Base-by-base conservation (phyloP, 2,113 vertebrate genomes). In the Pygoscelis adeliae region DNA sequence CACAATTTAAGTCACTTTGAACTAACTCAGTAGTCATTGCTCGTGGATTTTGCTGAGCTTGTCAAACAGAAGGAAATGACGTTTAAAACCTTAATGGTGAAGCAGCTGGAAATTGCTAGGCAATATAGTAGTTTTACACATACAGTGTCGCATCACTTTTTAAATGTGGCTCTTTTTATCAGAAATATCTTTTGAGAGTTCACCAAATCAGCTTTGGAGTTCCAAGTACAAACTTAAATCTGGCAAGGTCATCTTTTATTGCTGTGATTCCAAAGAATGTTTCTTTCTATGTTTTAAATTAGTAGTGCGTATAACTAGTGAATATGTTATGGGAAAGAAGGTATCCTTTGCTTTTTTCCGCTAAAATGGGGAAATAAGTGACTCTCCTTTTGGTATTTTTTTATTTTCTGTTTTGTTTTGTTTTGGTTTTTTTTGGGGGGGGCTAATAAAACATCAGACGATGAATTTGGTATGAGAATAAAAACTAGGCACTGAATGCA, bases 41-140 rank as follows among this genome's bases (percentile, higher is more conserved):
- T 93, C 0, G 0, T 58, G 34, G 44, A 17, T 95, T 96, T 96
- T 96, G 83, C 83, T 96, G 89, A 91, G 81, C 71, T 94, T 85
- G 66, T 85, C 78, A 91, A 85, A 92, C 29, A 65, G 78, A 61
- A 76, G 56, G 83, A 78, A 95, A 85, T 59, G 14, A 63, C 0
- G 1, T 96, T 94, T 91, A 56, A 95, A 91, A 65, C 12, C 38
- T 71, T 93, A 90, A 79, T 87, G 40, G 65, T 87, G 61, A 79
- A 87, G 77, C 53, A 95, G 83, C 69, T 91, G 80, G 65, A 91
- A 87, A 93, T 78, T 89, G 77, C 72, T 97, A 79, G 69, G 94
- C 55, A 87, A 62, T 49, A 2, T 15, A 30, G 38, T 55, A 44
- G 72, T 84, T 95, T 84, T 34, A n/a, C 72, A 36, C 20, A 13